Evolutionary conservation across 2,797 vertebrate genomes (phyloP).

Genomic region (Ctenopoma multispine): DNA sequence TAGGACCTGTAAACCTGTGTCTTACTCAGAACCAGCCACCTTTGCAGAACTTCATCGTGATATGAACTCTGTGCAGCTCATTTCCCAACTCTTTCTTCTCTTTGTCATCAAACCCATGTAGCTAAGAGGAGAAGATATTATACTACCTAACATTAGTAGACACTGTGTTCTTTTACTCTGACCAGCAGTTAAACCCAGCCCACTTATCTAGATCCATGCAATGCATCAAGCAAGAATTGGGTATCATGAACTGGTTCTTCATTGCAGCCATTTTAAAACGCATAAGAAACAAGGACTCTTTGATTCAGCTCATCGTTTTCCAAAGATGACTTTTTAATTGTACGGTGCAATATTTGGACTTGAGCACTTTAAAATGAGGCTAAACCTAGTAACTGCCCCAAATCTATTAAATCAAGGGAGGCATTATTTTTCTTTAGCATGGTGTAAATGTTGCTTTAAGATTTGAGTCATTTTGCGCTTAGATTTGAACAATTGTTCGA

Average conservation of each 20-base stretch:
- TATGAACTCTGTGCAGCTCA: constrained; percentile 51
- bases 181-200: constrained; percentile 27
- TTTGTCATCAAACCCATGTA: constrained; percentile 1
- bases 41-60: constrained; percentile 10
- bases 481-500: neutral
- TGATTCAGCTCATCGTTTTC: constrained; percentile 16
- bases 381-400: neutral
- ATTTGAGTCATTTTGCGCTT: too few species aligned
- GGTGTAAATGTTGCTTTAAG: too few species aligned
- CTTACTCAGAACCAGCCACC: neutral
- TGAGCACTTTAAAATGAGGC: constrained; percentile 12
- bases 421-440: neutral
- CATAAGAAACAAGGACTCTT: neutral
- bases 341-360: constrained; percentile 23
- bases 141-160: constrained; percentile 50
- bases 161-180: constrained; percentile 32
- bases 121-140: constrained; percentile 27
- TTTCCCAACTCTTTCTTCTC: neutral
- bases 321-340: constrained; percentile 8
- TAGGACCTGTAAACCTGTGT: constrained; percentile 4
- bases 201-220: neutral
- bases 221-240: constrained; percentile 15
- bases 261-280: neutral
- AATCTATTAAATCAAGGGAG: neutral
- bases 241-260: constrained; percentile 25